These are phyloP conservation scores for Limanda limanda DNA, from an alignment of 2,113 vertebrate genomes.

Conservation along the genomic window DNA sequence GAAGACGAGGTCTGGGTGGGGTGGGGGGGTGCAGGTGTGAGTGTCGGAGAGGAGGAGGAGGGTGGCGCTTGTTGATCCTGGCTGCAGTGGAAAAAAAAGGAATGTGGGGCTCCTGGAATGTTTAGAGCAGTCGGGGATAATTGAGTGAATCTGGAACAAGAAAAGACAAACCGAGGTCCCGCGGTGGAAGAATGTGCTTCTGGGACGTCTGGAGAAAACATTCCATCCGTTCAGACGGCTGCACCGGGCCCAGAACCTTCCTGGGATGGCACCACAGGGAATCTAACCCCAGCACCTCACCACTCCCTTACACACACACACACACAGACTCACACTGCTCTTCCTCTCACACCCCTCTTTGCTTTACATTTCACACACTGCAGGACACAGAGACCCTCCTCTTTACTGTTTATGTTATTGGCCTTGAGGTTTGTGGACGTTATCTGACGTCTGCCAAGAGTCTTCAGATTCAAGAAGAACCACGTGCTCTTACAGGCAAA, in stretches of 20 bases:
- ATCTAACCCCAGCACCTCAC: constrained; percentile 29
- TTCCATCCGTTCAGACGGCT: constrained; percentile 79
- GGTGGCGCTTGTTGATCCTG: constrained; percentile 66
- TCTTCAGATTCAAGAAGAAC: too few species aligned
- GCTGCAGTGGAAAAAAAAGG: constrained; percentile 79
- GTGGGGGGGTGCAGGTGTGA: constrained; percentile 68
- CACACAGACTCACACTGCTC: neutral
- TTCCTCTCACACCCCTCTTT: constrained; percentile 30
- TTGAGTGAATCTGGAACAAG: constrained; percentile 87
- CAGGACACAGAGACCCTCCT: constrained; percentile 22
- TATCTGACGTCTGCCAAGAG: constrained; percentile 27
- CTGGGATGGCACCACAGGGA: constrained; percentile 75
- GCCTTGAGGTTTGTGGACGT: neutral
- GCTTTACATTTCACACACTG: constrained; percentile 17
- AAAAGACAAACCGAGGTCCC: constrained; percentile 84
- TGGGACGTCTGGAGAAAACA: constrained; percentile 83
- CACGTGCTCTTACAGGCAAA: too few species aligned
- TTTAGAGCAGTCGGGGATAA: constrained; percentile 83
- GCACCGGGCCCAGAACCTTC: constrained; percentile 71
- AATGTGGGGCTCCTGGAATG: constrained; percentile 84
- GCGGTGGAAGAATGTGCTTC: constrained; percentile 82
- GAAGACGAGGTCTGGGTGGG: constrained; percentile 33
- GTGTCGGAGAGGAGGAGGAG: constrained; percentile 52
- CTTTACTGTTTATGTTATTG: constrained; percentile 21
- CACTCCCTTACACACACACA: neutral